Base-by-base conservation (phyloP, 2,888 invertebrate genomes). In the Aleiodes testaceus region DNA sequence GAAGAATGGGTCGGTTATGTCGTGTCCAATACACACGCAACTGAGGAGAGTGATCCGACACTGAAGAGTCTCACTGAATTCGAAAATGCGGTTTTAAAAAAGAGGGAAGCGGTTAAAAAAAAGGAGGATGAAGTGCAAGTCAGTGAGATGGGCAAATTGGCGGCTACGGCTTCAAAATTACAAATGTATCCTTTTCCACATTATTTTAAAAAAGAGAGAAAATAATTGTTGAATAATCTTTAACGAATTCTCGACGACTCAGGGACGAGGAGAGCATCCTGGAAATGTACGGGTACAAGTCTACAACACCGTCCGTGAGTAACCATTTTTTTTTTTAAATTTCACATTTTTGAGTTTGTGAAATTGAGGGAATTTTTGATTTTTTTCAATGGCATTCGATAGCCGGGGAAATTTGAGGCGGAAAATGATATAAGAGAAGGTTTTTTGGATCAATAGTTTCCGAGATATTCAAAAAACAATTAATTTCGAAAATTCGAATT, bases 1-100 rank as follows among this genome's bases (percentile, higher is more conserved):
- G 84, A 86, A 66, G 79, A 78, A 64, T 87, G 87, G 87, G 63
- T 86, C 14, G 83, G 80, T 12, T 87, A 81, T 70, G 80, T 81
- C 50, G 72, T 82, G 0, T 74, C 72, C 6, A 69, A 72, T 63
- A 47, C 69, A 42, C 67, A 70, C 2, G 74, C 63, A 12, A 69
- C 78, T 36, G 77, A 79, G 9, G 77, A 76, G 47, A 77, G 79
- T 45, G 71, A 79, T 65, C 83, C 81, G 0, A 79, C 82, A 11
- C 0, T 85, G 14, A 64, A 79, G 20, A 70, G 70, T 44, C 79
- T 87, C 26, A 71, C 71, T 9, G 73, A 84, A 52, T 73, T 85
- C 75, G 80, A 85, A 69, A 70, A 72, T 36, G 22, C 45, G 3
- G 77, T 78, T 9, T 69, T 77, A 44, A 75, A 74, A 26, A 76